Conservation (phyloP, 64 coral and sea anemone species). For the Pocillopora verrucosa region DNA sequence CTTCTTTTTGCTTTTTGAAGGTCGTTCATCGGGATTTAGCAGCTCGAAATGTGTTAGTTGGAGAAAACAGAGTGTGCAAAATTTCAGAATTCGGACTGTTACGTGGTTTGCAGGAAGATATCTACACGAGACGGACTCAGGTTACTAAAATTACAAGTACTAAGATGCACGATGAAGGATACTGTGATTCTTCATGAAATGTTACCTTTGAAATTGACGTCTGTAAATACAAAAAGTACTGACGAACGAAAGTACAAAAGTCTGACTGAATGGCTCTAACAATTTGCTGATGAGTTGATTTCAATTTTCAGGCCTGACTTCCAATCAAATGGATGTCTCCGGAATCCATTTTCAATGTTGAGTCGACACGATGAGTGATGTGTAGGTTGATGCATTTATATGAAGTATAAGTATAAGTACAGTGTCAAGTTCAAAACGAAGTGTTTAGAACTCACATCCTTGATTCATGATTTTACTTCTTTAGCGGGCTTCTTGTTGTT, state of each 20-base stretch:
- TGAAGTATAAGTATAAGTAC: no score
- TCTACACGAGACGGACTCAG: slow-evolving; percentile 10
- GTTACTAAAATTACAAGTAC: neutral
- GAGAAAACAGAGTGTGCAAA: slow-evolving; percentile 41
- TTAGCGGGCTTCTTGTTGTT: no score
- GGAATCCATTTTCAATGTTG: slow-evolving; percentile 16
- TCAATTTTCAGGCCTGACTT: neutral
- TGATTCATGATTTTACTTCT: no score
- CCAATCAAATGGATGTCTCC: slow-evolving; percentile 50
- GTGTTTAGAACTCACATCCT: no score
- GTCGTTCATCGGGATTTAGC: slow-evolving; percentile 43
- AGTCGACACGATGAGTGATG: slow-evolving; percentile 30
- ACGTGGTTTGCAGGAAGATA: slow-evolving; percentile 7
- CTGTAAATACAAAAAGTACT: no score
- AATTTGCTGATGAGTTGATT: neutral
- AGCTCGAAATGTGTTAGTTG: slow-evolving; percentile 51
- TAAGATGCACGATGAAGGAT: no score
- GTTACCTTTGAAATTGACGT: no score
- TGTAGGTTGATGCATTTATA: slow-evolving; percentile 1
- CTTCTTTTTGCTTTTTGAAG: slow-evolving; percentile 1
- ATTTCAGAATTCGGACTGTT: slow-evolving; percentile 46
- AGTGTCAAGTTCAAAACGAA: no score
- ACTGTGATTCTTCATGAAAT: neutral
- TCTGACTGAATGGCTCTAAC: no score
- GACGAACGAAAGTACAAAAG: no score